Base-by-base conservation (phyloP, 2,888 invertebrate species). In the Macroteleia sp. region DNA sequence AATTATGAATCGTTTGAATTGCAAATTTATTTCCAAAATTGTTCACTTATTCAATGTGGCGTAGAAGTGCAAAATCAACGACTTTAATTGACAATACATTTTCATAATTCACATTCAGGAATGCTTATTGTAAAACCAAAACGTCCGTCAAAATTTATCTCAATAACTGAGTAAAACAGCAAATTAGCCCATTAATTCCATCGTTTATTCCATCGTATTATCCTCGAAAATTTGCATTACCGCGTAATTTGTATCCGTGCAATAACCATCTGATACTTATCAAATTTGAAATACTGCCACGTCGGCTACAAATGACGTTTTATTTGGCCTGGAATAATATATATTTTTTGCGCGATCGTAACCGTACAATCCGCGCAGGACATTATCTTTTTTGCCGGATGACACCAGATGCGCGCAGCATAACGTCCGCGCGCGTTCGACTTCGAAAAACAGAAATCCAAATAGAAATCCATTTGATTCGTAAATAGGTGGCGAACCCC, bases 391-490 rank as follows among this genome's bases (percentile, higher is more conserved):
- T 76, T 62, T 41, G 32, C 36, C 25, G 39, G 17, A 19, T 32
- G 69, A 64, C 57, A 42, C 57, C 76, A 70, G 76, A 62, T 76
- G 70, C 64, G 50, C 69, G 20, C 28, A 22, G 41, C 56, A 46
- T 39, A 64, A 19, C 61, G 54, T 52, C 36, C 46, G 39, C 39
- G 57, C 50, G 36, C 36, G 32, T 44, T 44, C 62, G 44, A 44
- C 56, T 56, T 64, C 44, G 44, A 67, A 73, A 71, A 46, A 20
- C 48, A 66, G 59, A 75, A 81, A 73, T 76, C 75, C 61, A 48
- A 50, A 77, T 36, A 59, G 50, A 79, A 79, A 81, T 79, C 74
- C 74, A 73, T 78, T 81, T 48, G 73, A 73, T 75, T 67, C 54
- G 67, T 36, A 46, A 44, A 67, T 52, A 66, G 36, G 14, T 14